Conservation (phyloP, 2,113 vertebrate genomes). For the Zootoca vivipara region DNA sequence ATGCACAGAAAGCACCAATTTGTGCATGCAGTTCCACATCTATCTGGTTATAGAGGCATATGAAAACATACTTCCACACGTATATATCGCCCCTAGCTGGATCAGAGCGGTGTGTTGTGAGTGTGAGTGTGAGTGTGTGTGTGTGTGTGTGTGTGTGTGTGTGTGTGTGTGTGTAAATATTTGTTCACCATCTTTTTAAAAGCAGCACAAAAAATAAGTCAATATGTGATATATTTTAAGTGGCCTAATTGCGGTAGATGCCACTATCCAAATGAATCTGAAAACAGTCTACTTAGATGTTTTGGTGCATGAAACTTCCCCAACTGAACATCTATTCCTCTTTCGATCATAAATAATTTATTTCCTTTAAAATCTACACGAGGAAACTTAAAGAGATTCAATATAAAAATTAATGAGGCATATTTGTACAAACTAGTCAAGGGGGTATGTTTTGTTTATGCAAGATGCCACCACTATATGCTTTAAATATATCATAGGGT, state of each 20-base stretch:
- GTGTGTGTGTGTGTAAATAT: background rate
- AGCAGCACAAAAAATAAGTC: background rate
- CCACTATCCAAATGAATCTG: constrained; percentile 1
- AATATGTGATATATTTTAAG: background rate
- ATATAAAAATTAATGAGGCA: constrained; percentile 58
- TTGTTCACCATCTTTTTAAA: background rate
- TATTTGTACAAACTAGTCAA: constrained; percentile 58
- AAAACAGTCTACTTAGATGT: background rate
- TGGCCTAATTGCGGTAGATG: background rate
- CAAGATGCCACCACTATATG: constrained; percentile 49
- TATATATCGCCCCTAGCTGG: background rate
- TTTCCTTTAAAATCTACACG: constrained; percentile 39
- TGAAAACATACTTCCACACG: background rate
- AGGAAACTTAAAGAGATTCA: constrained; percentile 1
- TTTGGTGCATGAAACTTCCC: background rate
- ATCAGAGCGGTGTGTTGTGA: background rate
- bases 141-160: too few species aligned
- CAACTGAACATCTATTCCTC: constrained; percentile 25
- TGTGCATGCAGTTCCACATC: too few species aligned
- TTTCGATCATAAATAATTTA: constrained; percentile 23
- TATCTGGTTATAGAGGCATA: background rate
- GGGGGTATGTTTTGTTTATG: constrained; percentile 67
- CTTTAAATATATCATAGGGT: constrained; percentile 64
- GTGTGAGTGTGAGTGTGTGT: too few species aligned
- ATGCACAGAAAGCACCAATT: too few species aligned